Base-by-base conservation (phyloP, 2,888 invertebrate species). In the Hypomecis punctinalis region DNA sequence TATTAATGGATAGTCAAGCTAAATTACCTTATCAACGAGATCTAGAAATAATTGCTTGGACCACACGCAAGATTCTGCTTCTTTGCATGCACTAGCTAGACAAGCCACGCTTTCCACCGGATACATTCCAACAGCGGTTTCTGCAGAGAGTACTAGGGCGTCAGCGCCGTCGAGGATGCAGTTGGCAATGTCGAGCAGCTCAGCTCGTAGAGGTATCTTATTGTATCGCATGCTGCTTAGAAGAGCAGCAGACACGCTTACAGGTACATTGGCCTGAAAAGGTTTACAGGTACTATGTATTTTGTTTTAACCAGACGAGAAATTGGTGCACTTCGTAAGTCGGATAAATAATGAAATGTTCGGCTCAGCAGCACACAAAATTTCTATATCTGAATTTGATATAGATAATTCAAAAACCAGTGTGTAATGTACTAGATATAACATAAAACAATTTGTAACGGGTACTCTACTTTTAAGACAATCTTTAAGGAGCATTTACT, bases 91-190 rank as follows among this genome's bases (percentile, higher is more conserved):
- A 67, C 85, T 79, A 7, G 92, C 87, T 75, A 94, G 78, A 11
- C 83, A 86, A 3, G 81, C 72, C 6, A 94, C 80, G 5, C 93
- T 82, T 6, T 93, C 86, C 5, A 94, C 85, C 0, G 96, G 96
- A 74, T 94, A 94, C 10, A 87, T 78, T 8, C 96, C 96, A 68
- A 95, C 94, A 11, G 96, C 95, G 0, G 95, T 95, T 79, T 96
- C 96, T 52, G 96, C 95, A 0, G 94, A 94, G 51, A 96, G 88
- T 85, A 95, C 94, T 63, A 96, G 91, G 72, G 94, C 94, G 78
- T 96, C 96, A 52, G 94, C 95, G 13, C 96, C 96, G 75, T 96
- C 96, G 13, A 96, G 82, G 33, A 97, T 94, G 56, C 96, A 96
- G 79, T 96, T 96, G 46, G 95, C 95, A 6, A 97, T 94, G 73